Evolutionary conservation across 2,888 invertebrate genomes (phyloP).

Genomic region (Corbicula japonica): DNA sequence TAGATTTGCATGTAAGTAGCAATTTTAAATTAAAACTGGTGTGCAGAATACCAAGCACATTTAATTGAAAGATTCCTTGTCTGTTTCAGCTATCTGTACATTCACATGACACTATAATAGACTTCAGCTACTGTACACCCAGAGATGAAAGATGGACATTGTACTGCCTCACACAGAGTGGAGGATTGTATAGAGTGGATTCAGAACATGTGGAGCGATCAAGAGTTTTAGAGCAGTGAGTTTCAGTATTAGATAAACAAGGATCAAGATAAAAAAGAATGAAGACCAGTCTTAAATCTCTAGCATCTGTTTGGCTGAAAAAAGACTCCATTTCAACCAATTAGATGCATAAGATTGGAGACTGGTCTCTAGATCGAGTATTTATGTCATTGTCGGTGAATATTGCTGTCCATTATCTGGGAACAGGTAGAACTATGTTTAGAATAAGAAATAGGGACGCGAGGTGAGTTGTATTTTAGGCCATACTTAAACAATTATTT

Average conservation of each 20-base stretch:
- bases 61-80: too few relatives aligned
- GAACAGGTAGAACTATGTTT: too few relatives aligned
- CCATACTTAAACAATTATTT: too few relatives aligned
- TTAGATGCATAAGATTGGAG: neutral
- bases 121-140: too few relatives aligned
- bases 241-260: neutral
- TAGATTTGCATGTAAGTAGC: too few relatives aligned
- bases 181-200: conserved; percentile 4
- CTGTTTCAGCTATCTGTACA: too few relatives aligned
- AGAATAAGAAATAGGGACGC: too few relatives aligned
- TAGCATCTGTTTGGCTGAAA: neutral
- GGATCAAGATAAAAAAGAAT: neutral
- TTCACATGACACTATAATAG: too few relatives aligned
- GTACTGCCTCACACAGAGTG: conserved; percentile 9
- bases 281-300: neutral
- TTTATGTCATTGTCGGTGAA: neutral
- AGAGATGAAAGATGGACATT: conserved; percentile 10
- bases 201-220: neutral
- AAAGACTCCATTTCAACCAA: neutral
- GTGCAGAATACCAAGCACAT: too few relatives aligned
- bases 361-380: neutral
- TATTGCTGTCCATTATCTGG: neutral
- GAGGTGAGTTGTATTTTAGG: too few relatives aligned
- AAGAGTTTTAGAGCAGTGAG: neutral
- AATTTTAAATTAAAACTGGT: too few relatives aligned